phyloP scores from a whole-genome alignment of 2,113 vertebrate genomes.

The Hemiscyllium ocellatum region DNA sequence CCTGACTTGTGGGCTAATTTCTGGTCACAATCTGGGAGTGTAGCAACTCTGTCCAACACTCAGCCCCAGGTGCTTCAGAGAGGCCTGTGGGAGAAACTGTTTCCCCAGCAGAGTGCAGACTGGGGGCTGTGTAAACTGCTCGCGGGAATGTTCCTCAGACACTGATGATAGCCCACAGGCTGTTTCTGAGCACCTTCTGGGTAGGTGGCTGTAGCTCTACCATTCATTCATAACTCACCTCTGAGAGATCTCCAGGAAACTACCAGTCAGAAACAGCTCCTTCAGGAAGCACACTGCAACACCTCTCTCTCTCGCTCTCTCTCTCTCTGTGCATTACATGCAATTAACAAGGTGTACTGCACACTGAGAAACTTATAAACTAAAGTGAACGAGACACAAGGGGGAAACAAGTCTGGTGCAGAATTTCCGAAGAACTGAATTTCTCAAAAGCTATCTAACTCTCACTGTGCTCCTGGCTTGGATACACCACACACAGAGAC shows the following conservation, averaged over 20 bases:
- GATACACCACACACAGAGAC: not conserved
- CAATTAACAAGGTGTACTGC: not conserved
- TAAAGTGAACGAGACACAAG: not conserved
- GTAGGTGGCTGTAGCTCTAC: not conserved
- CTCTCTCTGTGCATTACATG: not conserved
- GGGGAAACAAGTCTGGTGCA: not conserved
- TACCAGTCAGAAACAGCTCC: not conserved
- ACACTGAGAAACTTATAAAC: not conserved
- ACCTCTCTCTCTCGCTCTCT: not conserved
- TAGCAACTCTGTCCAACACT: not conserved
- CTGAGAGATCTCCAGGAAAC: not conserved
- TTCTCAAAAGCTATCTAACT: not conserved
- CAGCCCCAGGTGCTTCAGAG: not conserved
- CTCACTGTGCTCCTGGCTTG: not conserved
- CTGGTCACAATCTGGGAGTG: not conserved
- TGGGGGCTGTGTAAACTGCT: not conserved
- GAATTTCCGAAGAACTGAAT: not conserved
- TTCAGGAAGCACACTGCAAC: not conserved
- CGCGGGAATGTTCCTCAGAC: not conserved
- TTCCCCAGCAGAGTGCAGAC: not conserved
- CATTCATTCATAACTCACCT: not conserved
- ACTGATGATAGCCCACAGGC: not conserved
- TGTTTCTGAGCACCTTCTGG: not conserved
- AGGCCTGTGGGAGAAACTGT: not conserved
- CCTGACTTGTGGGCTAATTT: not conserved